A percentile compares a stretch with the other conserved stretches of the same genome.
Evolutionary conservation across 2,113 vertebrate genomes (phyloP).

Genomic region (Dasyornis broadbenti): DNA sequence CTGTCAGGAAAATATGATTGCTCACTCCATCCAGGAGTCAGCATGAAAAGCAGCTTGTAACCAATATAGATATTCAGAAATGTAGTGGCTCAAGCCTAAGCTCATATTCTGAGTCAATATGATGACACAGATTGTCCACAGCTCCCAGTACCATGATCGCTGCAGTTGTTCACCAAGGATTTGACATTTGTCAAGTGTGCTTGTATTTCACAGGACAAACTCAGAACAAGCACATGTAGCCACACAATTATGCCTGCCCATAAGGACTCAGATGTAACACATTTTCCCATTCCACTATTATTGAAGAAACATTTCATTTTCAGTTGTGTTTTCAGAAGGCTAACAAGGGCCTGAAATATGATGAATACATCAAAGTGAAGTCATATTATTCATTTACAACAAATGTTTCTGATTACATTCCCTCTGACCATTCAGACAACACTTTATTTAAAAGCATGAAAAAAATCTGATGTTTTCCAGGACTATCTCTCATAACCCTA

Average conservation of each 20-base stretch:
- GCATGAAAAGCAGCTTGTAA: neutral
- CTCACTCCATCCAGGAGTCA: neutral
- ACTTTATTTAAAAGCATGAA: neutral
- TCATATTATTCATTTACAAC: conserved; percentile 18
- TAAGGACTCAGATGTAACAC: neutral
- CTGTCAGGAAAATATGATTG: neutral
- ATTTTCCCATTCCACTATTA: conserved; percentile 4
- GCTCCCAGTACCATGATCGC: neutral
- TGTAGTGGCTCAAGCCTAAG: neutral
- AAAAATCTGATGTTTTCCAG: neutral
- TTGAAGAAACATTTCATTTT: conserved; percentile 39
- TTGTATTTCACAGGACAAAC: neutral
- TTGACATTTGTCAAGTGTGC: neutral
- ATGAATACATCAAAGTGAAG: conserved; percentile 41
- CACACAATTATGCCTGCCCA: neutral
- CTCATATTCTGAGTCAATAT: neutral
- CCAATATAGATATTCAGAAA: neutral
- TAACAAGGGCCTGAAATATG: conserved; percentile 4
- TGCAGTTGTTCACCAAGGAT: neutral
- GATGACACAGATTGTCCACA: neutral
- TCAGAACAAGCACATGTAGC: neutral
- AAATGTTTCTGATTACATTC: conserved; percentile 47
- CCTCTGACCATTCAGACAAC: neutral
- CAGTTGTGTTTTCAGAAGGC: conserved; percentile 21
- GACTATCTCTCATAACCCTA: neutral